Evolutionary conservation across 2,113 vertebrate genomes (phyloP).

Genomic region (Bufo gargarizans): DNA sequence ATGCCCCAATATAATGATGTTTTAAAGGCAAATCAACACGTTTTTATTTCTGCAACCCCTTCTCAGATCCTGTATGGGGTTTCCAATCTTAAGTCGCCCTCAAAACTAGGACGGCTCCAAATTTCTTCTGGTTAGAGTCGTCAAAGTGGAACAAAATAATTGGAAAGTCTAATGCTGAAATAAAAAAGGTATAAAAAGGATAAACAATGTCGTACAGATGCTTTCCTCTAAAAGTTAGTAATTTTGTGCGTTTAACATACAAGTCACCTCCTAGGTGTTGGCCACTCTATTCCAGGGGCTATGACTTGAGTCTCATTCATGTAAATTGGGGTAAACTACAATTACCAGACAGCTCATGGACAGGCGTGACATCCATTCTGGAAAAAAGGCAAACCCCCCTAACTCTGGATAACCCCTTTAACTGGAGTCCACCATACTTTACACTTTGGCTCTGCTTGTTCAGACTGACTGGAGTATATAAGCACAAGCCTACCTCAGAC

Average conservation of each 20-base stretch:
- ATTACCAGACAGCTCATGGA: too few relatives aligned
- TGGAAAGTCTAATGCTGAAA: neutral
- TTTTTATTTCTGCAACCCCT: neutral
- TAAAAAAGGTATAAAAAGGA: neutral
- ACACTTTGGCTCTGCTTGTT: too few relatives aligned
- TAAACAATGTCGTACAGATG: neutral
- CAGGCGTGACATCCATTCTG: too few relatives aligned
- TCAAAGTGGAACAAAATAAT: neutral
- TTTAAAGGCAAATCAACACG: neutral
- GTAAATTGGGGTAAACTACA: too few relatives aligned
- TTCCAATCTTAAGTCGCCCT: neutral
- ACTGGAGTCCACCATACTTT: too few relatives aligned
- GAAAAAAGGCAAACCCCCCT: too few relatives aligned
- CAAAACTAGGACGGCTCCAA: neutral
- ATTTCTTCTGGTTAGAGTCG: neutral
- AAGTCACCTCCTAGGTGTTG: neutral
- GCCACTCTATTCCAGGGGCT: neutral
- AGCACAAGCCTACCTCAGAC: too few relatives aligned
- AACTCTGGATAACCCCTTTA: too few relatives aligned
- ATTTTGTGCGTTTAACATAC: too few relatives aligned
- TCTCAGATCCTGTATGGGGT: neutral
- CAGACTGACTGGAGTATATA: too few relatives aligned
- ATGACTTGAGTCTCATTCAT: too few relatives aligned
- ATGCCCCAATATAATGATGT: neutral
- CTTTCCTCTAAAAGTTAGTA: neutral